Evolutionary conservation across 2,888 invertebrate genomes (phyloP).

Genomic region (Stenodema calcarata): DNA sequence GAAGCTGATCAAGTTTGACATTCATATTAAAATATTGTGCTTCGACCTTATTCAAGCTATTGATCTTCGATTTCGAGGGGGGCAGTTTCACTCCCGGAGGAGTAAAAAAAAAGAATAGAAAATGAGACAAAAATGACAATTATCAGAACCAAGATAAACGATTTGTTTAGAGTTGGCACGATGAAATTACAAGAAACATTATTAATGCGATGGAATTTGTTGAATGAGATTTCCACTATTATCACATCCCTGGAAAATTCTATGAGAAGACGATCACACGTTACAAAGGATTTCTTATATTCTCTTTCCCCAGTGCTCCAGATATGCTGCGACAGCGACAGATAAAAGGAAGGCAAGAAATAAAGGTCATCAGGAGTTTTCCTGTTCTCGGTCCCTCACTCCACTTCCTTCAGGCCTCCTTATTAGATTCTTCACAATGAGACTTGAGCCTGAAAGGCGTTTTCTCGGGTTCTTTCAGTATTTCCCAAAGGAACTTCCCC

Average conservation of each 20-base stretch:
- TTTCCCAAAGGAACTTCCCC: constrained; percentile 39
- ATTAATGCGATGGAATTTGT: too few relatives aligned
- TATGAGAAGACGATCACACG: neutral
- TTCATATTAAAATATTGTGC: too few relatives aligned
- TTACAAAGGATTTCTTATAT: neutral
- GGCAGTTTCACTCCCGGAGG: too few relatives aligned
- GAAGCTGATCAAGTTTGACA: too few relatives aligned
- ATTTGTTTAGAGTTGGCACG: too few relatives aligned
- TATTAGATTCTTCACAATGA: constrained; percentile 48
- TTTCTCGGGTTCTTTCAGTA: constrained; percentile 31
- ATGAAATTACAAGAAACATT: too few relatives aligned
- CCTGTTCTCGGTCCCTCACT: constrained; percentile 18
- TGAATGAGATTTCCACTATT: too few relatives aligned
- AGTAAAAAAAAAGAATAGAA: too few relatives aligned
- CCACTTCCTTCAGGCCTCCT: constrained; percentile 17
- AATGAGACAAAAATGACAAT: too few relatives aligned
- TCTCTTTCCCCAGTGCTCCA: constrained; percentile 14
- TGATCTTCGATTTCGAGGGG: too few relatives aligned
- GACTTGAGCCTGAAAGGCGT: constrained; percentile 27
- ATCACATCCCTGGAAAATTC: neutral
- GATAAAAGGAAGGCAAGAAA: constrained; percentile 41
- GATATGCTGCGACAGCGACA: neutral
- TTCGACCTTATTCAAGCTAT: too few relatives aligned
- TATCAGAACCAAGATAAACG: too few relatives aligned
- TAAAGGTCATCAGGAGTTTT: constrained; percentile 43